A percentile compares a stretch with the other conserved stretches of the same genome.
Conservation (phyloP, 2,888 invertebrate genomes). For the Nomada hirtipes region DNA sequence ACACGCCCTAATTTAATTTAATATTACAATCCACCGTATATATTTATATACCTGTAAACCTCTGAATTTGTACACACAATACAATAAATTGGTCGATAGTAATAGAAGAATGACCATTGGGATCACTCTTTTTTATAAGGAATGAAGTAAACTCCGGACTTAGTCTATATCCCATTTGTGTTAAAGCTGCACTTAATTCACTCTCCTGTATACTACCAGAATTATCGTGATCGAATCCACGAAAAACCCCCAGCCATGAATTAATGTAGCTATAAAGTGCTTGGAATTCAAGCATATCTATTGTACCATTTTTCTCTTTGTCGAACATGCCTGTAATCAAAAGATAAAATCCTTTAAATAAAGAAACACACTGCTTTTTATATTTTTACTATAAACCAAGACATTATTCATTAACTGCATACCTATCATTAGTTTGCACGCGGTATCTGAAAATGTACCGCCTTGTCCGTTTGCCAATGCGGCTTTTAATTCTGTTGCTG, state of each 20-base stretch:
- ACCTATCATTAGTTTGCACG: conserved; percentile 95
- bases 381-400: background rate
- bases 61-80: conserved; percentile 94
- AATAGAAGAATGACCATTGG: conserved; percentile 87
- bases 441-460: conserved; percentile 91
- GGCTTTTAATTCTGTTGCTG: conserved; percentile 90
- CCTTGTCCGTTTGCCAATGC: conserved; percentile 95
- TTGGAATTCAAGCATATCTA: conserved; percentile 93
- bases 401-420: conserved; percentile 47
- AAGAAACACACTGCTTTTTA: background rate
- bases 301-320: conserved; percentile 92
- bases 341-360: conserved; percentile 1
- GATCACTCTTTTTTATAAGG: conserved; percentile 89
- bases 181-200: conserved; percentile 91
- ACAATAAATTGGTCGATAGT: conserved; percentile 96
- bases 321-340: conserved; percentile 93
- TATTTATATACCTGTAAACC: conserved; percentile 86
- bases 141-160: conserved; percentile 91
- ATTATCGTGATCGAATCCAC: conserved; percentile 93
- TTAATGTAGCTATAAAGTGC: conserved; percentile 94
- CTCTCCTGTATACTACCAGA: conserved; percentile 93
- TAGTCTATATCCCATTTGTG: conserved; percentile 95
- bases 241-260: conserved; percentile 94
- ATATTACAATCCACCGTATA: conserved; percentile 9
- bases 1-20: background rate